These are phyloP conservation scores for Oreocharis arfaki DNA, from an alignment of 2,113 vertebrate species.

Conservation along the genomic window DNA sequence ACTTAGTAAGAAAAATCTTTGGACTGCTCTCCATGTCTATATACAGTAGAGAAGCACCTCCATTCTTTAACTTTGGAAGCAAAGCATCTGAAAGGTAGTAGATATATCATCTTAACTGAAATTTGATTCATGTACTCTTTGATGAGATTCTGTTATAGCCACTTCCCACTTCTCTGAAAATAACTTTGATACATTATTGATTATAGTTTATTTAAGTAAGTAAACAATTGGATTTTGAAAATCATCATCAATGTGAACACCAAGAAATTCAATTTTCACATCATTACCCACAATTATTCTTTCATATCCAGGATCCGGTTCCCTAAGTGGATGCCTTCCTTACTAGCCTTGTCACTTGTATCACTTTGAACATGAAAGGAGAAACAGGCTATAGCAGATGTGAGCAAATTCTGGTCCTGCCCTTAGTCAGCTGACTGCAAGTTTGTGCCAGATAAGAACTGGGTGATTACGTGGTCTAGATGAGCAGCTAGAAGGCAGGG, in stretches of 20 bases:
- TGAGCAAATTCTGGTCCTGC: not conserved
- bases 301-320: not conserved
- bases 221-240: not conserved
- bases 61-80: not conserved
- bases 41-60: not conserved
- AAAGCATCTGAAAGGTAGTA: not conserved
- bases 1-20: not conserved
- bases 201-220: not conserved
- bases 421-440: not conserved
- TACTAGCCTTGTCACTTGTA: not conserved
- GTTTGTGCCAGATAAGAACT: not conserved
- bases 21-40: not conserved
- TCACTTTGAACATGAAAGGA: not conserved
- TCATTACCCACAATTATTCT: not conserved
- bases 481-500: not conserved
- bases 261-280: not conserved
- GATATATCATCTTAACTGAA: not conserved
- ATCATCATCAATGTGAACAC: not conserved
- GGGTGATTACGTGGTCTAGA: not conserved
- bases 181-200: not conserved
- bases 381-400: not conserved
- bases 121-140: not conserved
- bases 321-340: not conserved
- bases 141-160: not conserved
- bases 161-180: not conserved